Evolutionary conservation across 2,888 invertebrate genomes (phyloP), one percentile per base, ranked within the genome.

Genomic region (Argynnis bischoffii): DNA sequence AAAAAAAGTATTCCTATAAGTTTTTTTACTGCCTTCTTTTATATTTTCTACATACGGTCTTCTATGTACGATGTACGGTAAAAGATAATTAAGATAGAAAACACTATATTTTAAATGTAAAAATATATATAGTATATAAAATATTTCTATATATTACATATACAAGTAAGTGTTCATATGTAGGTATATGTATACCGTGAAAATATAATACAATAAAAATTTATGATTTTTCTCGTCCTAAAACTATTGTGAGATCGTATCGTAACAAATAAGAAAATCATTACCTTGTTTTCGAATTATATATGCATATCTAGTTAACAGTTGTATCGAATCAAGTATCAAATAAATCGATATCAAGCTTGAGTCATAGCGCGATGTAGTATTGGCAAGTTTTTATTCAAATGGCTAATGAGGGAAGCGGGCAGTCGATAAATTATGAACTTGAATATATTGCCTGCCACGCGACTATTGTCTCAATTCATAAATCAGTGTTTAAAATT

Each of bases 321-420:
- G 70, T 74, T 75, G 73, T 72, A 71, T 74, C 73, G 72, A 74
- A 74, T 72, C 74, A 64, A 60, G 72, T 74, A 72, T 71, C 75
- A 68, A 75, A 75, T 74, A 74, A 69, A 75, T 72, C 67, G 67
- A 69, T 69, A 65, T 67, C 66, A 64, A 66, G 35, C 64, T 61
- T 72, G 71, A 74, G 79, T 88, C 85, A 87, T 77, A 75, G 76
- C 75, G 78, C 78, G 74, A 83, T 83, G 81, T 81, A 81, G 80
- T 82, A 79, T 77, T 77, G 76, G 72, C 76, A 74, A 67, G 79
- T 83, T 84, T 85, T 85, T 81, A 79, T 75, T 71, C 69, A 72
- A 70, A 74, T 76, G 64, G 72, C 79, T 89, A 85, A 89, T 88
- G 85, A 88, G 86, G 78, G 80, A 79, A 79, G 70, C 76, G 75